These are phyloP conservation scores for Lacerta bilineata DNA, from an alignment of 2,797 vertebrate genomes.

Conservation along the genomic window DNA sequence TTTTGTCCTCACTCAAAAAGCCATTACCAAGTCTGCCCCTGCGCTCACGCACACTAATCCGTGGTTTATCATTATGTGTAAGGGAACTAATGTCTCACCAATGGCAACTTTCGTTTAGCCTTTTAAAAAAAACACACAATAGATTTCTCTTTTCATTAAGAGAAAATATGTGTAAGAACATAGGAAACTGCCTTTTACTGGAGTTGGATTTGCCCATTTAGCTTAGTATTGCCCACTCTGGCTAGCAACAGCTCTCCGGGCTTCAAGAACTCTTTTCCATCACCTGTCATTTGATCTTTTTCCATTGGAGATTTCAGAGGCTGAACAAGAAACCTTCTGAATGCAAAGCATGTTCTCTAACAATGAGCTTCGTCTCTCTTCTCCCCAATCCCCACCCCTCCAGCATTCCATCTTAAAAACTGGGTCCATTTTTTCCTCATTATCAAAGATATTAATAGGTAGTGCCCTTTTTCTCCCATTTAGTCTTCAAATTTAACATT, in stretches of 20 bases:
- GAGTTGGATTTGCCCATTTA: neutral
- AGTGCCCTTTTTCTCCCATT: neutral
- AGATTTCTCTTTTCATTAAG: neutral
- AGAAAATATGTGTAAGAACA: neutral
- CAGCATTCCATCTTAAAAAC: neutral
- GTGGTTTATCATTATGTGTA: too few species aligned
- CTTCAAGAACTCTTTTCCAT: neutral
- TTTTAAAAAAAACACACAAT: neutral
- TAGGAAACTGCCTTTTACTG: neutral
- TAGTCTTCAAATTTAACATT: neutral
- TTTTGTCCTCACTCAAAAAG: too few species aligned
- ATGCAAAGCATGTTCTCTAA: neutral
- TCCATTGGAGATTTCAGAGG: too few species aligned
- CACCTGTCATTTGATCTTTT: neutral
- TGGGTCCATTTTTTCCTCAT: neutral
- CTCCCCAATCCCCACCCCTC: too few species aligned
- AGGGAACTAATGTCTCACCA: neutral
- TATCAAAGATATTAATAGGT: neutral
- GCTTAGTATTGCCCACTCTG: neutral
- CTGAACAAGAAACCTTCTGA: neutral
- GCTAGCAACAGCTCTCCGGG: neutral
- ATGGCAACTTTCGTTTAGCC: neutral
- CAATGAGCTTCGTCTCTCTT: too few species aligned
- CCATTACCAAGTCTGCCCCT: too few species aligned
- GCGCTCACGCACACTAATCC: too few species aligned